Base-by-base conservation (phyloP, 2,113 vertebrate genomes). In the Syrmaticus mikado region DNA sequence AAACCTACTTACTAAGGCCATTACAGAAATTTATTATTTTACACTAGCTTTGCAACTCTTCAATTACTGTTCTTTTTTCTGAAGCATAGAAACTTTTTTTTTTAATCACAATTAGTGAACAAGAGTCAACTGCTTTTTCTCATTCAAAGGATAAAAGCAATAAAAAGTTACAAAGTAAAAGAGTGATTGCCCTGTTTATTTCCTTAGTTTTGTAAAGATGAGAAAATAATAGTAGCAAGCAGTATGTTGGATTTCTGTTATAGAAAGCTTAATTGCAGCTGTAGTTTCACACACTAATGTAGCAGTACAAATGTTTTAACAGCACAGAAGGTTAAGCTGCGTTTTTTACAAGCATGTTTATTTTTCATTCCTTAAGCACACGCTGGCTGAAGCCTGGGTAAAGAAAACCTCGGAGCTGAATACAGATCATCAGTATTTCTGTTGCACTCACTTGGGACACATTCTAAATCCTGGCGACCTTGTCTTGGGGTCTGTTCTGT, bases 391-490 rank as follows among this genome's bases (percentile, higher is more conserved):
- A 93, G 98, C 99, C 72, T 99, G 99, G 99, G 98, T 99, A 46
- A 98, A 98, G 98, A 99, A 99, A 90, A 99, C 99, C 38, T 99
- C 99, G 1, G 99, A 99, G 97, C 96, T 99, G 98, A 82, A 99
- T 92, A 99, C 98, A 12, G 98, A 98, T 93, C 98, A 98, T 90
- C 99, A 99, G 68, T 99, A 99, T 90, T 98, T 99, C 98, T 99
- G 99, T 96, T 98, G 97, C 2, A 99, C 99, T 41, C 99, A 98
- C 95, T 92, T 99, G 97, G 99, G 99, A 3, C 99, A 99, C 96
- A 97, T 99, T 92, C 98, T 99, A 43, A 99, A 99, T 98, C 99
- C 99, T 7, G 99, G 99, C 10, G 99, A 99, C 97, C 97, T 99
- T 86, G 99, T 99, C 30, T 43, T 99, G 84, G 99, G 99, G 99